phyloP scores from a whole-genome alignment of 2,113 vertebrate species.

The Hyperopisus bebe region DNA sequence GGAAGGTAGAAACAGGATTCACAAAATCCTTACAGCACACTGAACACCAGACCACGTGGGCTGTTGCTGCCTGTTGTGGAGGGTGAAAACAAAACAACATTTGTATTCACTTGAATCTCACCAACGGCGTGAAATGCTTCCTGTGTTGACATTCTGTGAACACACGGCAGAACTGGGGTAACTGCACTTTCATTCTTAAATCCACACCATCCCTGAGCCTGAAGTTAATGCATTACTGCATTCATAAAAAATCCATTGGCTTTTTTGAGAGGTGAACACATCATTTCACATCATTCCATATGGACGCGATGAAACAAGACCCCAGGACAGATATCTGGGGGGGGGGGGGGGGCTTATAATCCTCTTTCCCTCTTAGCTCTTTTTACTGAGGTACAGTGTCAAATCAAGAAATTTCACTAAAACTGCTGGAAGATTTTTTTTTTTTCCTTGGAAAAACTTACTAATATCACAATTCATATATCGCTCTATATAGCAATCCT shows the following conservation, averaged over 20 bases:
- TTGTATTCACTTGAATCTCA: background rate
- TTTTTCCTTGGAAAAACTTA: background rate
- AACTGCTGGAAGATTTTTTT: background rate
- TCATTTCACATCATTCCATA: background rate
- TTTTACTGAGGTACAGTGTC: background rate
- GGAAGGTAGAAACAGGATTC: background rate
- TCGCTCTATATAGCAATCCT: no score
- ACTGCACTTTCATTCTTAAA: conserved; percentile 14
- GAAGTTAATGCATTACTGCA: background rate
- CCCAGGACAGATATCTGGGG: background rate
- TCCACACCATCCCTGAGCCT: background rate
- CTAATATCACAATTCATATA: background rate
- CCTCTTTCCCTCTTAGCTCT: background rate
- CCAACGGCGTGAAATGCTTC: background rate
- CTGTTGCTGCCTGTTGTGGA: background rate
- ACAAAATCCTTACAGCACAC: background rate
- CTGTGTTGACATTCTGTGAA: background rate
- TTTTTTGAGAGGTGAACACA: conserved; percentile 10
- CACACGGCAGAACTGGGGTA: conserved; percentile 4
- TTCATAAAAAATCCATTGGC: conserved; percentile 13
- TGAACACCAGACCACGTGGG: background rate
- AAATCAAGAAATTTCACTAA: background rate
- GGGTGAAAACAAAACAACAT: background rate
- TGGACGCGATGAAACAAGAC: background rate
- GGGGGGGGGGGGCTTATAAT: background rate